Evolutionary conservation across 2,113 vertebrate genomes (phyloP).

Genomic region (Neoarius graeffei): DNA sequence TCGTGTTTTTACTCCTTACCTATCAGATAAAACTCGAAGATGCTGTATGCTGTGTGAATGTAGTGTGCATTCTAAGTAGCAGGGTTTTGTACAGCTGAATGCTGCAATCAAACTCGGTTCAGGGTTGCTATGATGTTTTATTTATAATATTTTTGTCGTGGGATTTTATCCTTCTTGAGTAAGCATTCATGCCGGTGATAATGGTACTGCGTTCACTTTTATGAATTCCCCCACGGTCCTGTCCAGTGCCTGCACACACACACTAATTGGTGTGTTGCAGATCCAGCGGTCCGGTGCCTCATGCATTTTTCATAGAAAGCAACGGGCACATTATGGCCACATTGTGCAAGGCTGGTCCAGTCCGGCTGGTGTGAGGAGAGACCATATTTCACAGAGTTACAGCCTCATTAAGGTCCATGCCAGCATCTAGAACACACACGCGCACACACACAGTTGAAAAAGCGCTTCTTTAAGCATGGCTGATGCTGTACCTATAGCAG

Average conservation of each 20-base stretch:
- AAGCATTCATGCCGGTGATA: constrained; percentile 46
- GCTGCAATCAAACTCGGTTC: background rate
- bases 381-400: constrained; percentile 63
- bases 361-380: constrained; percentile 57
- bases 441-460: constrained; percentile 23
- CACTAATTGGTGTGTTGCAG: constrained; percentile 71
- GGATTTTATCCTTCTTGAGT: constrained; percentile 18
- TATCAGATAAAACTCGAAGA: background rate
- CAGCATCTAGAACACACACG: constrained; percentile 34
- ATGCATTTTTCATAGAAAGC: constrained; percentile 76
- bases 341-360: constrained; percentile 60
- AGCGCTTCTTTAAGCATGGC: constrained; percentile 50
- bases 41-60: background rate
- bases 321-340: constrained; percentile 68
- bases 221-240: constrained; percentile 69
- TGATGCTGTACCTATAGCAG: constrained; percentile 35
- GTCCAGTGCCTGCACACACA: constrained; percentile 61
- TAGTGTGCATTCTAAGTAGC: background rate
- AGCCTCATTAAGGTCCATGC: constrained; percentile 60
- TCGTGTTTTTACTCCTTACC: background rate
- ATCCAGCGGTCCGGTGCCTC: constrained; percentile 61
- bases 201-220: constrained; percentile 66
- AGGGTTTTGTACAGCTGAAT: background rate
- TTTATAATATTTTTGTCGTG: constrained; percentile 4
- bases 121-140: constrained; percentile 29